Conservation (phyloP, 2,888 invertebrate genomes). For the Exephanes ischioxanthus region DNA sequence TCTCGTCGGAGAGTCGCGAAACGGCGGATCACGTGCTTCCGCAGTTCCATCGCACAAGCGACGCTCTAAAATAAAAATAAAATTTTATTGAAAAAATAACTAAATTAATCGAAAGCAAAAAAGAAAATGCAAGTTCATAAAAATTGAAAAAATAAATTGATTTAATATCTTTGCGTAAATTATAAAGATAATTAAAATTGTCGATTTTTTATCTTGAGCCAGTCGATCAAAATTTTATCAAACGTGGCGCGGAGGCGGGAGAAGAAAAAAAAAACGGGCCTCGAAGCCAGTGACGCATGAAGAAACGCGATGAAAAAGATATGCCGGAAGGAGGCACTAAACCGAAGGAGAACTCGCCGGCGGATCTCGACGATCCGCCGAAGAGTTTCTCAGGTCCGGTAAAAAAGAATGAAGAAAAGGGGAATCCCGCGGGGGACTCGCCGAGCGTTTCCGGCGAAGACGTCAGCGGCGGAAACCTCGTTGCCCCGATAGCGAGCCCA, state of each 20-base stretch:
- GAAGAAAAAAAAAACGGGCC: not conserved
- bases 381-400: not conserved
- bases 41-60: too few relatives aligned
- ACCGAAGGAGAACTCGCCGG: not conserved
- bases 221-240: too few relatives aligned
- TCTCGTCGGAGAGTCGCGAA: not conserved
- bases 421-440: not conserved
- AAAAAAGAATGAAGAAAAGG: slow-evolving; percentile 17
- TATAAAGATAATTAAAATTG: too few relatives aligned
- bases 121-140: too few relatives aligned
- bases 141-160: too few relatives aligned
- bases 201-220: too few relatives aligned
- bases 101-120: too few relatives aligned
- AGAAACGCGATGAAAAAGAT: not conserved
- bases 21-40: too few relatives aligned
- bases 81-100: too few relatives aligned
- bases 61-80: too few relatives aligned
- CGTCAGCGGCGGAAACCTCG: not conserved
- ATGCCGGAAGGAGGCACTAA: slow-evolving; percentile 8
- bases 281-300: not conserved
- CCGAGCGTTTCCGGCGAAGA: not conserved
- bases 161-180: too few relatives aligned
- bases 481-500: not conserved
- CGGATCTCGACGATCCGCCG: not conserved
- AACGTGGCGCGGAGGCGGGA: not conserved